Conservation (phyloP, 2,113 vertebrate genomes). For the Elanoides forficatus region DNA sequence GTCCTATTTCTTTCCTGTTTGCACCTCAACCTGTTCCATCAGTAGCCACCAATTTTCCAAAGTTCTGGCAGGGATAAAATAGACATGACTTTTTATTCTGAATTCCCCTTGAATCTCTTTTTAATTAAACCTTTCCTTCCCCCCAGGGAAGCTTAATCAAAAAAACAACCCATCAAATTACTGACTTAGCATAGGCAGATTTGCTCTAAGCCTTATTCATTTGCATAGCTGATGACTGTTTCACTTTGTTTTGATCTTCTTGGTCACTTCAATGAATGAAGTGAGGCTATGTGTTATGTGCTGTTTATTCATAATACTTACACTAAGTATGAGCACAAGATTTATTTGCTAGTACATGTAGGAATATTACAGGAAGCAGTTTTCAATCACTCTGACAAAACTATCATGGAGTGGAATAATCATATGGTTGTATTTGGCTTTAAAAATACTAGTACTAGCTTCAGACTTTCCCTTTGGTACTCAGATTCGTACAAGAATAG, state of each 20-base stretch:
- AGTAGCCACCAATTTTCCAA: neutral
- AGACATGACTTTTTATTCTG: neutral
- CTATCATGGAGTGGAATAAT: neutral
- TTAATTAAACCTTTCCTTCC: slow-evolving; percentile 31
- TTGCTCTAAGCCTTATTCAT: neutral
- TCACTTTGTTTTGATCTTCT: neutral
- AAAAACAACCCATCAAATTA: neutral
- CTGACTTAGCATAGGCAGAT: neutral
- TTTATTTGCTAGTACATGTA: neutral
- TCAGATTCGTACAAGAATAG: neutral
- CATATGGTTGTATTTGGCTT: neutral
- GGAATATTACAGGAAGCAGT: neutral
- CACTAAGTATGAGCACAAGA: neutral
- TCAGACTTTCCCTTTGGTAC: neutral
- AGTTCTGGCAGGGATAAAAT: neutral
- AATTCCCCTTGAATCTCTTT: neutral
- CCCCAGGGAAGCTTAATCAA: neutral
- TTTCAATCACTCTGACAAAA: neutral
- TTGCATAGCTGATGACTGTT: neutral
- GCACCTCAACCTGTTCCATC: neutral
- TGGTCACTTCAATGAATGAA: neutral
- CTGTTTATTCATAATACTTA: neutral
- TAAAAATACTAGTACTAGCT: neutral
- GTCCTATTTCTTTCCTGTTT: neutral
- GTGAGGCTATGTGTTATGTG: neutral